These are phyloP conservation scores for Oreochromis aureus DNA, from an alignment of 2,113 vertebrate species.

Conservation along the genomic window DNA sequence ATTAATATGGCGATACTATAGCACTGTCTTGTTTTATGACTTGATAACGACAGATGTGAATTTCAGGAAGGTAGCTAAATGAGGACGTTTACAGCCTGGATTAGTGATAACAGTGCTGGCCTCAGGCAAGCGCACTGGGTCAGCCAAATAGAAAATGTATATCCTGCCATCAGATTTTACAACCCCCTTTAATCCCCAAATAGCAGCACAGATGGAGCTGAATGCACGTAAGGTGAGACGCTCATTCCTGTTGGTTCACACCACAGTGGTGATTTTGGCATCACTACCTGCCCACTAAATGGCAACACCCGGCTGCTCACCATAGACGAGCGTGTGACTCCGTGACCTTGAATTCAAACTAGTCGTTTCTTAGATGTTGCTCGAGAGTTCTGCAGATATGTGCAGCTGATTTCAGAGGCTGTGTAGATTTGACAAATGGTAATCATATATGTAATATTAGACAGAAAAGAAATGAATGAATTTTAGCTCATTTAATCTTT, in stretches of 20 bases:
- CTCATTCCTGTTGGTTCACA: slow-evolving; percentile 20
- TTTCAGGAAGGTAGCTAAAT: slow-evolving; percentile 45
- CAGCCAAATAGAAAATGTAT: slow-evolving; percentile 49
- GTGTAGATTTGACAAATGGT: neutral
- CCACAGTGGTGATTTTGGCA: neutral
- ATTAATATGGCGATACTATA: slow-evolving; percentile 7
- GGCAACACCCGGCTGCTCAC: slow-evolving; percentile 11
- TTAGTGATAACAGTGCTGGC: slow-evolving; percentile 29
- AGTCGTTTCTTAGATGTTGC: neutral
- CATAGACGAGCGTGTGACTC: neutral
- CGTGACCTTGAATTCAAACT: neutral
- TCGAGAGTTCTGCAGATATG: neutral
- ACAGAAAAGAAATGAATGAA: neutral
- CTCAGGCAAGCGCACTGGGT: neutral
- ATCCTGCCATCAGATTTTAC: slow-evolving; percentile 53
- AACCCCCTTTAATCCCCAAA: slow-evolving; percentile 29
- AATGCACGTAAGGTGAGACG: slow-evolving; percentile 37
- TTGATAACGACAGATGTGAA: slow-evolving; percentile 41
- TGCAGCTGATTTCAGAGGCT: neutral
- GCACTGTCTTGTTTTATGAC: slow-evolving; percentile 46
- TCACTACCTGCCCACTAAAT: neutral
- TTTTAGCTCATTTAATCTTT: neutral
- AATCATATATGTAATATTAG: neutral
- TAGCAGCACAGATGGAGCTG: slow-evolving; percentile 40
- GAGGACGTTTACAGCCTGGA: slow-evolving; percentile 42